Evolutionary conservation across 2,888 invertebrate genomes (phyloP), one percentile per base, ranked within the genome.

Genomic region (Diarsia dahlii): DNA sequence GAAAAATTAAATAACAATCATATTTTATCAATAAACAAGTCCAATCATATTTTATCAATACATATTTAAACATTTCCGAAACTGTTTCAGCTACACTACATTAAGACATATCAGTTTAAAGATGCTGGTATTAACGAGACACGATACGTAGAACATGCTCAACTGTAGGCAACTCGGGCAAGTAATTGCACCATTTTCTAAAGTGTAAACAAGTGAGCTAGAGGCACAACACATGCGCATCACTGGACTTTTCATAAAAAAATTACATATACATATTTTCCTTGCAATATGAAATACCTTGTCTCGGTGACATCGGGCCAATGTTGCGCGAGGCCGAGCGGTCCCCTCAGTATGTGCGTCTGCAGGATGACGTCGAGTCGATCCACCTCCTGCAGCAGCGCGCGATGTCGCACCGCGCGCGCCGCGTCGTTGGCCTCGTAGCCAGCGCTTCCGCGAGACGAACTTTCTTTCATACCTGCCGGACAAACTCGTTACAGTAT

Each of bases 291-390:
- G 15, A 23, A 23, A 18, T 87, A 97, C 93, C 98, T 97, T 77
- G 97, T 97, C 46, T 97, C 97, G 62, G 96, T 96, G 78, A 97
- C 97, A 78, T 97, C 97, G 1, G 96, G 95, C 98, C 98, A 98
- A 88, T 97, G 97, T 74, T 97, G 93, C 23, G 97, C 95, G 64
- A 98, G 94, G 0, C 92, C 92, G 3, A 93, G 85, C 66, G 97
- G 96, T 1, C 97, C 97, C 15, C 97, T 95, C 88, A 97, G 96
- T 72, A 97, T 94, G 85, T 98, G 97, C 88, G 97, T 97, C 89
- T 98, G 97, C 78, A 98, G 91, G 86, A 98, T 97, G 78, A 97
- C 96, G 94, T 98, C 98, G 0, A 97, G 97, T 70, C 97, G 96
- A 89, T 97, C 97, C 79, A 98, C 97, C 82, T 98, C 97, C 86